These are phyloP conservation scores for Drosophila tropicalis DNA, from an alignment of 1,140 invertebrate genomes.

Conservation along the genomic window DNA sequence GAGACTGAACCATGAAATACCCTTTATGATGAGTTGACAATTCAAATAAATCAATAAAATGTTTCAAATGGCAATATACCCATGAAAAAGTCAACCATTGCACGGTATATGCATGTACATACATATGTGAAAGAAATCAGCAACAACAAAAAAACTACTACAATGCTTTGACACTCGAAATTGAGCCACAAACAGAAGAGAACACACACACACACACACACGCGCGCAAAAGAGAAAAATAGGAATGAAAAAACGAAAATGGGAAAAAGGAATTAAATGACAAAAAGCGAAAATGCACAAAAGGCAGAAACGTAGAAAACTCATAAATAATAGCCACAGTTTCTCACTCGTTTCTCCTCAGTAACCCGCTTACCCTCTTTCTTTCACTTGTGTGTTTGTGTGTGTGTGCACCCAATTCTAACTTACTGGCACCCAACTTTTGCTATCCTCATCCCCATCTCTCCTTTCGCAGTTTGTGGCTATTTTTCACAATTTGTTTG, in stretches of 20 bases:
- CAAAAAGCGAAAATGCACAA: constrained; percentile 73
- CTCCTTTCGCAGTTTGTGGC: constrained; percentile 36
- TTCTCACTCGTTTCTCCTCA: neutral
- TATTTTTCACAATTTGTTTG: constrained; percentile 75
- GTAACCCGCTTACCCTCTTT: neutral
- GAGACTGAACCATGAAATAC: no score
- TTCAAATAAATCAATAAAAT: no score
- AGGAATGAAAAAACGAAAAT: constrained; percentile 14
- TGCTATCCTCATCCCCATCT: no score
- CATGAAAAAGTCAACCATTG: no score
- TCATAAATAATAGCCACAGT: constrained; percentile 70
- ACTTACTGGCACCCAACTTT: constrained; percentile 19
- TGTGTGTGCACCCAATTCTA: constrained; percentile 36
- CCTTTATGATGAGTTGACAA: no score
- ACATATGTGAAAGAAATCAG: neutral
- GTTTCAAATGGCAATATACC: no score
- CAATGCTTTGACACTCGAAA: constrained; percentile 72
- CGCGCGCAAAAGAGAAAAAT: neutral
- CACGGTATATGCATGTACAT: neutral
- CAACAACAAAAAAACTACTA: constrained; percentile 34
- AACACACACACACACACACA: constrained; percentile 5
- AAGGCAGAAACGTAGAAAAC: constrained; percentile 72
- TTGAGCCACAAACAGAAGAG: constrained; percentile 67
- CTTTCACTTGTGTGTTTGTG: constrained; percentile 21
- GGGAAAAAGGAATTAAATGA: constrained; percentile 59